phyloP scores from a whole-genome alignment of 2,113 vertebrate genomes.

The Mirza zaza region DNA sequence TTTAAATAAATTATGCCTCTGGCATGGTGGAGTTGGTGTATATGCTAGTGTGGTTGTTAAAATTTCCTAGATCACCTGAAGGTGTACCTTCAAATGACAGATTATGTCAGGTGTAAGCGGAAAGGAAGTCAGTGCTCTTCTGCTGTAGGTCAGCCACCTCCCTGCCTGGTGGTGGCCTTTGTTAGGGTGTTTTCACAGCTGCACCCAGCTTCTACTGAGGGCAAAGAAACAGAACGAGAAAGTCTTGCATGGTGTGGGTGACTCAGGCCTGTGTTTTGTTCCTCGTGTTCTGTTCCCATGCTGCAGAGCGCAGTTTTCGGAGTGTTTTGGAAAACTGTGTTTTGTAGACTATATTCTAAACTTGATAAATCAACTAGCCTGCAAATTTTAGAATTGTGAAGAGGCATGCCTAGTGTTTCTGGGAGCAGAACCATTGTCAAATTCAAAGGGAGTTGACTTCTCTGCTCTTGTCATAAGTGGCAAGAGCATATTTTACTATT shows the following conservation, averaged over 20 bases:
- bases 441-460: neutral
- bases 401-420: neutral
- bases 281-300: neutral
- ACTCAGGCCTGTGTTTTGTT: fast-evolving
- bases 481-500: fast-evolving
- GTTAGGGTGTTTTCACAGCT: fast-evolving
- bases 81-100: fast-evolving
- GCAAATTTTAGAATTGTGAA: neutral
- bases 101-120: neutral
- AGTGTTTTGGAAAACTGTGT: neutral
- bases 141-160: fast-evolving
- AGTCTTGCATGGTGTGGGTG: fast-evolving
- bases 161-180: fast-evolving
- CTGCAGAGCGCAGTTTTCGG: neutral
- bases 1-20: neutral
- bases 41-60: fast-evolving
- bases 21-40: neutral
- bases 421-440: neutral
- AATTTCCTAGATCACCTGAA: neutral
- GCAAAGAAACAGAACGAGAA: fast-evolving
- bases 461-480: no score
- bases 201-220: neutral
- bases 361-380: neutral
- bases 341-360: neutral
- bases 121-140: fast-evolving